Percentiles rank a stretch among this genome's conserved stretches.
Evolutionary conservation across 1,140 invertebrate species (phyloP).

Genomic region (Drosophila kurseongensis): DNA sequence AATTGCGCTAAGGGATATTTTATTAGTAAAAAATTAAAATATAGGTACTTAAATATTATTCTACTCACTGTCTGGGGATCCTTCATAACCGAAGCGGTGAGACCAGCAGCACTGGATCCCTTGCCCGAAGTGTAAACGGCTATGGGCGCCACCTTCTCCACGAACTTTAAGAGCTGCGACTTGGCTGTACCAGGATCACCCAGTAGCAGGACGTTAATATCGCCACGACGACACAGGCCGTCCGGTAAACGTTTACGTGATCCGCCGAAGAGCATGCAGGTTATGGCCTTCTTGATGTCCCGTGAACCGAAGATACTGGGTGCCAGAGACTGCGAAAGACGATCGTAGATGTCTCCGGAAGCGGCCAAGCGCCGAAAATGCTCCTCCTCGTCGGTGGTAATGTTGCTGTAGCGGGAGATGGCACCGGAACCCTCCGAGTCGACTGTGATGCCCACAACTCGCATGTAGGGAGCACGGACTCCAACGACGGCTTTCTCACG

Average conservation of each 20-base stretch:
- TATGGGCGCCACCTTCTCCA: slow-evolving; percentile 97
- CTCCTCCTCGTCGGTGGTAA: slow-evolving; percentile 96
- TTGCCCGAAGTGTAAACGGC: slow-evolving; percentile 99
- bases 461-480: slow-evolving; percentile 96
- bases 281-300: slow-evolving; percentile 99
- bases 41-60: neutral
- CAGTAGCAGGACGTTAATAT: slow-evolving; percentile 97
- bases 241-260: slow-evolving; percentile 96
- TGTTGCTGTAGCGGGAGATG: slow-evolving; percentile 85
- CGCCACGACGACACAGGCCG: slow-evolving; percentile 96
- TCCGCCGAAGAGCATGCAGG: slow-evolving; percentile 97
- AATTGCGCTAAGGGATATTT: slow-evolving; percentile 91
- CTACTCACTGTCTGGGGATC: slow-evolving; percentile 93
- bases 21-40: neutral
- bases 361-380: slow-evolving; percentile 94
- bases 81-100: slow-evolving; percentile 98
- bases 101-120: slow-evolving; percentile 98
- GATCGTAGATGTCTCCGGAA: slow-evolving; percentile 94
- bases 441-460: slow-evolving; percentile 96
- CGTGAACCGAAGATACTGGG: slow-evolving; percentile 98
- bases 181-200: slow-evolving; percentile 99
- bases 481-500: slow-evolving; percentile 95
- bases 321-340: slow-evolving; percentile 95
- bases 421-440: slow-evolving; percentile 92
- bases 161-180: slow-evolving; percentile 98